Conservation (phyloP, 2,113 vertebrate species). For the Siniperca chuatsi region DNA sequence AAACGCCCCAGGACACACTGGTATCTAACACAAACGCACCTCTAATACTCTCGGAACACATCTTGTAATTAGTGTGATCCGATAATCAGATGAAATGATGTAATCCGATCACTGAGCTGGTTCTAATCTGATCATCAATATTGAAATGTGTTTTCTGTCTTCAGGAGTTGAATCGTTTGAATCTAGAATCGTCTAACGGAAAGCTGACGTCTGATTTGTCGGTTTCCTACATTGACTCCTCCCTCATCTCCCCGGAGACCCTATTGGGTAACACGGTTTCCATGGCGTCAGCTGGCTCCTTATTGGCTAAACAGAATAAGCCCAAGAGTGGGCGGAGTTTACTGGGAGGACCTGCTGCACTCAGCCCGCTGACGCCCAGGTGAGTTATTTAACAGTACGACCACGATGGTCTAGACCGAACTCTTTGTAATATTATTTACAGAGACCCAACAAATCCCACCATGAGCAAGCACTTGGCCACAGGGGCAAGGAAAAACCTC, state of each 20-base stretch:
- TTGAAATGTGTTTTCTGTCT: neutral
- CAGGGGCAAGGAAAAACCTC: too few species aligned
- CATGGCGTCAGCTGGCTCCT: constrained; percentile 89
- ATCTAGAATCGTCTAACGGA: constrained; percentile 97
- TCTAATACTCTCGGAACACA: neutral
- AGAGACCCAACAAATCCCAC: too few species aligned
- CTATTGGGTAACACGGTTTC: constrained; percentile 73
- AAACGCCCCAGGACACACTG: constrained; percentile 98
- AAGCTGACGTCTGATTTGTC: constrained; percentile 95
- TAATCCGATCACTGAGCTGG: too few species aligned
- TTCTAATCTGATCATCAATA: neutral
- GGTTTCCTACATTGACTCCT: constrained; percentile 95
- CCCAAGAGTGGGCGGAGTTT: constrained; percentile 96
- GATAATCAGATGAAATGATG: neutral
- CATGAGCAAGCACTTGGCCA: too few species aligned
- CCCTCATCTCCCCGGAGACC: constrained; percentile 94
- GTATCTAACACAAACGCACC: constrained; percentile 77
- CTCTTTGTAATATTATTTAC: too few species aligned
- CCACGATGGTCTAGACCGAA: too few species aligned
- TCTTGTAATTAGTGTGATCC: neutral
- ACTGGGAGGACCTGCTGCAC: constrained; percentile 91
- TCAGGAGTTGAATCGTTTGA: constrained; percentile 97
- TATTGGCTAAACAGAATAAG: constrained; percentile 97
- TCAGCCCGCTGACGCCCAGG: constrained; percentile 97
- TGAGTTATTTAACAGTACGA: constrained; percentile 50